Conservation (phyloP, 2,888 invertebrate species). For the Netelia inedita region DNA sequence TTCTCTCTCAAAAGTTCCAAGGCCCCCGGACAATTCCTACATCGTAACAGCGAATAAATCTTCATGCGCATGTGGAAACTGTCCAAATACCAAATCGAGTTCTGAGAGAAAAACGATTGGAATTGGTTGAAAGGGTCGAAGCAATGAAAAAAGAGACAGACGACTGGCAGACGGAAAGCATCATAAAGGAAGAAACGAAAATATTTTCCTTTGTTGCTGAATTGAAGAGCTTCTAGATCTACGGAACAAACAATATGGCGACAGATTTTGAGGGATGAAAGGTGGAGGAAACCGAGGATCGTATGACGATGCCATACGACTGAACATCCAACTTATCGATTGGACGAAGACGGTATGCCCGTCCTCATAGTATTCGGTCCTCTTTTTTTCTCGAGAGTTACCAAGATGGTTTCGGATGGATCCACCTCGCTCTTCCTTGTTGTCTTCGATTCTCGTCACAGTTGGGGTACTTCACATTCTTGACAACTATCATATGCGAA, state of each 20-base stretch:
- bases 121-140: neutral
- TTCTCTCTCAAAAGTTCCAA: neutral
- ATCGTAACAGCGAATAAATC: conserved; percentile 3
- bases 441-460: conserved; percentile 55
- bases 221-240: too few species aligned
- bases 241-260: too few species aligned
- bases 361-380: neutral
- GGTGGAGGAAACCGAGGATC: conserved; percentile 1
- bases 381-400: conserved; percentile 66
- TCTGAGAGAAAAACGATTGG: neutral
- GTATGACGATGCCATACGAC: too few species aligned
- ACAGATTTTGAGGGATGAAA: neutral
- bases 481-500: conserved; percentile 58
- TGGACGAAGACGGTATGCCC: conserved; percentile 71
- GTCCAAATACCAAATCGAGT: neutral
- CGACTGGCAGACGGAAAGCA: too few species aligned
- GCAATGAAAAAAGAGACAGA: too few species aligned
- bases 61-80: conserved; percentile 2
- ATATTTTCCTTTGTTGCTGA: too few species aligned
- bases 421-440: neutral
- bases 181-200: too few species aligned
- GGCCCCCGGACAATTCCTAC: neutral
- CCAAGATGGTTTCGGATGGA: conserved; percentile 55
- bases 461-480: conserved; percentile 70
- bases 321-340: conserved; percentile 73